A percentile compares a stretch with the other conserved stretches of the same genome.
Evolutionary conservation across 2,797 vertebrate species (phyloP).

Genomic region (Acestrorhynchus altus): DNA sequence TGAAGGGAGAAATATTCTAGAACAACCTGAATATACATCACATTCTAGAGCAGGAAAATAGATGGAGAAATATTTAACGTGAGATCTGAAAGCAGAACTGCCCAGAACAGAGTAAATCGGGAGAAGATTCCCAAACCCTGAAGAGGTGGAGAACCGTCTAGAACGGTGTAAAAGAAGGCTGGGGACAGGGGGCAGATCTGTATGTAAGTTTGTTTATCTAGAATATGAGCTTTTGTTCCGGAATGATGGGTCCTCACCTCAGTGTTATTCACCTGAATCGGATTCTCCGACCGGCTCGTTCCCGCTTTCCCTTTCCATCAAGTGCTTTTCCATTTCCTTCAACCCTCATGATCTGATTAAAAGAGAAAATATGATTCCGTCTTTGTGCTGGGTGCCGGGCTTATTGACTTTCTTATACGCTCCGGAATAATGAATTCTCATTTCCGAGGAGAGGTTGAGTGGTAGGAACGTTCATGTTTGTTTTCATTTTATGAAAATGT

Average conservation of each 20-base stretch:
- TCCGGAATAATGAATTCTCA: constrained; percentile 18
- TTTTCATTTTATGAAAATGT: constrained; percentile 31
- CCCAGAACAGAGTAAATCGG: no score
- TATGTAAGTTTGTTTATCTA: not conserved
- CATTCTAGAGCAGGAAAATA: no score
- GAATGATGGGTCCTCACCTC: not conserved
- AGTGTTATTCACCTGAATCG: not conserved
- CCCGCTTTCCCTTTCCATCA: not conserved
- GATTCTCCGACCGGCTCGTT: not conserved
- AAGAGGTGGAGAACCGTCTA: no score
- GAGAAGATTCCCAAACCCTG: no score
- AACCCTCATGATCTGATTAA: constrained; percentile 23
- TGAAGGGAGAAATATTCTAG: no score
- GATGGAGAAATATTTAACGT: no score
- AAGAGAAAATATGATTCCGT: constrained; percentile 13
- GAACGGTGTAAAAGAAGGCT: no score
- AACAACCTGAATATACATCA: no score
- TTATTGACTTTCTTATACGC: constrained; percentile 24
- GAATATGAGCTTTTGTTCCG: not conserved
- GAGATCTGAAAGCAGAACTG: no score
- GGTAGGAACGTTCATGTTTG: not conserved
- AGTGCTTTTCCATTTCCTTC: not conserved
- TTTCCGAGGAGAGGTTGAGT: constrained; percentile 26
- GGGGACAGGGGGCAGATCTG: no score
- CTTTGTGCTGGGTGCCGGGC: constrained; percentile 8